Base-by-base conservation (phyloP, 2,113 vertebrate species). In the Xenopus laevis region DNA sequence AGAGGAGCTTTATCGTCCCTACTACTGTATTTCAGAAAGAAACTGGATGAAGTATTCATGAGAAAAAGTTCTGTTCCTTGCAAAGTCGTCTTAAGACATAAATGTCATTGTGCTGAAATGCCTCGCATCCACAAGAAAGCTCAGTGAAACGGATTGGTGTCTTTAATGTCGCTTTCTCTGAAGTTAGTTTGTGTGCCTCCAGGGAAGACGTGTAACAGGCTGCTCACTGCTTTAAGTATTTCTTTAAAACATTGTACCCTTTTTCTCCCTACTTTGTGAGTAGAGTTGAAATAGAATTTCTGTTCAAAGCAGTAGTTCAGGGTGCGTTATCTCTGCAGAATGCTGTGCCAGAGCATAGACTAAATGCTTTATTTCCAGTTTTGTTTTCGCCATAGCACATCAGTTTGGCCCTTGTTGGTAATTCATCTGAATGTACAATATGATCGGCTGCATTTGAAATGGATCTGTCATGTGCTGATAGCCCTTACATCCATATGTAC, bases 71-170 rank as follows among this genome's bases (percentile, higher is more conserved):
- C 47, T 17, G 55, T 23, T 21, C 61, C 23, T 33, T 65, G 47
- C 46, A 45, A 23, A 57, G 20, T 74, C 23, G 53, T 57, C 55
- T 12, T 63, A 71, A 33, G 18, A 30, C 46, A 63, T 50, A 62
- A 62, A 67, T 67, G 65, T 67, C 45, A 67, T 67, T 50, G 18
- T 50, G 50, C 65, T 67, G 65, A 63, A 47, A 27, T 71, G 64
- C 53, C 30, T 67, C 11, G 30, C n/a, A 23, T 65, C 52, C 53
- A 74, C 58, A 55, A 44, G 33, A 40, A 40, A 40, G 33, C 33
- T 40, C 33, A 4, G 33, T 40, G 33, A 40, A 40, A 40, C 8
- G 33, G 13, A n/a, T 17, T 53, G 46, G 46, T 52, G 18, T 13
- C 63, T 66, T 66, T 74, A 66, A 67, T 67, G 72, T 50, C 40